Base-by-base conservation (phyloP, 1,140 invertebrate genomes). In the Trialeurodes vaporariorum region DNA sequence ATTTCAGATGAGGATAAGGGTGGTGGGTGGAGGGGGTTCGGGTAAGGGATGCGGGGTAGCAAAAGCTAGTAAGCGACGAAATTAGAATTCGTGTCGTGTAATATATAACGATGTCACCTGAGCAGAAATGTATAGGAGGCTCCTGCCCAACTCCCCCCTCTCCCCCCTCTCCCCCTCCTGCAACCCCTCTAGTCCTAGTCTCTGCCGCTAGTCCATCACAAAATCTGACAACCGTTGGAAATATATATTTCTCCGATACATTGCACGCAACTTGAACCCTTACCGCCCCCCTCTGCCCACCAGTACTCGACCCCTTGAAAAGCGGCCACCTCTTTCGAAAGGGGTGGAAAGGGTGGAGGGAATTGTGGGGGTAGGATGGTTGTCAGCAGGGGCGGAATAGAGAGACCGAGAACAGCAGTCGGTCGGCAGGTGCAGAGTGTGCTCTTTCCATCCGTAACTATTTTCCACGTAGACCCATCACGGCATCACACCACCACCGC, bases 171-270 rank as follows among this genome's bases (percentile, higher is more conserved):
- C n/a, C n/a, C n/a, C n/a, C n/a, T n/a, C n/a, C n/a, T n/a, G n/a
- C n/a, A n/a, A n/a, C n/a, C n/a, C n/a, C n/a, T n/a, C n/a, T n/a
- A n/a, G n/a, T n/a, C n/a, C n/a, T n/a, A n/a, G n/a, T n/a, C n/a
- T n/a, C n/a, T n/a, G n/a, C n/a, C n/a, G n/a, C 34, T 49, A 49
- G 34, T 49, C 34, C 34, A 49, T 49, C 34, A 49, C 34, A 49
- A 49, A 49, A 49, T 49, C 34, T 49, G 34, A 49, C 34, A 49
- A 49, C 34, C 34, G 34, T 49, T 49, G 34, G 5, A 49, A 49
- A 49, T 49, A 49, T 49, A 49, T 49, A 49, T 49, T 49, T 49
- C 34, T 49, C 34, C 34, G 34, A 49, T 49, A 49, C 34, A 49
- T 49, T 5, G 34, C 34, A 49, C 34, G 34, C 34, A 49, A 49